Evolutionary conservation across 2,113 vertebrate genomes (phyloP), one percentile per base, ranked within the genome.

Genomic region (Electrona antarctica): DNA sequence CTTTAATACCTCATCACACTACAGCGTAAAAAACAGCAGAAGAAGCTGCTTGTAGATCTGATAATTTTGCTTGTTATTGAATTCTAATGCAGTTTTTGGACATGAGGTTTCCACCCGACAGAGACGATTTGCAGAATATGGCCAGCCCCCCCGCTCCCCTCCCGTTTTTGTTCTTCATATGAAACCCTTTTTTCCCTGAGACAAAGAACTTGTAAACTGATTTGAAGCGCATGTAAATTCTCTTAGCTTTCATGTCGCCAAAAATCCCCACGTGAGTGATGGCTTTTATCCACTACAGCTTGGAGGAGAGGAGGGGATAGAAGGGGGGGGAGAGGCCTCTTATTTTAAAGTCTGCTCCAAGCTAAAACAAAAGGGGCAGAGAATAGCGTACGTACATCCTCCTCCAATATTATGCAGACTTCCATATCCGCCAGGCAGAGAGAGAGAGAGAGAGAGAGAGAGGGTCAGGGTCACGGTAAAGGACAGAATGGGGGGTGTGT

Each of bases 141-240:
- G 13, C 7, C 4, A 33, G 2, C 29, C 33, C 54, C 54, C n/a
- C 1, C 7, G 13, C 45, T 70, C 61, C 55, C 12, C 48, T n/a
- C 21, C 41, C 79, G 3, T 41, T 41, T 41, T 2, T 41, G 3
- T 75, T 78, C 65, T 61, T 79, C 62, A 61, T 55, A 56, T 70
- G 47, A 77, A 71, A 60, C 55, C 41, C 9, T 73, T 80, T 81
- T 74, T 74, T 28, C 54, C 54, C 54, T 51, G 10, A 77, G 73
- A 87, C 72, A 78, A 84, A 75, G 58, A 45, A 73, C 71, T 68
- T 71, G 68, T 87, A 82, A 87, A 88, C 69, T 85, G 72, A 83
- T 85, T 81, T 72, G 62, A 84, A 74, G 60, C 8, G 52, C 64
- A 77, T 84, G 71, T 81, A 78, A 77, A 76, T 85, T 75, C 56